A percentile compares a stretch with the other conserved stretches of the same genome.
phyloP scores from a whole-genome alignment of 2,888 invertebrate genomes.

The Melinopterus prodromus region DNA sequence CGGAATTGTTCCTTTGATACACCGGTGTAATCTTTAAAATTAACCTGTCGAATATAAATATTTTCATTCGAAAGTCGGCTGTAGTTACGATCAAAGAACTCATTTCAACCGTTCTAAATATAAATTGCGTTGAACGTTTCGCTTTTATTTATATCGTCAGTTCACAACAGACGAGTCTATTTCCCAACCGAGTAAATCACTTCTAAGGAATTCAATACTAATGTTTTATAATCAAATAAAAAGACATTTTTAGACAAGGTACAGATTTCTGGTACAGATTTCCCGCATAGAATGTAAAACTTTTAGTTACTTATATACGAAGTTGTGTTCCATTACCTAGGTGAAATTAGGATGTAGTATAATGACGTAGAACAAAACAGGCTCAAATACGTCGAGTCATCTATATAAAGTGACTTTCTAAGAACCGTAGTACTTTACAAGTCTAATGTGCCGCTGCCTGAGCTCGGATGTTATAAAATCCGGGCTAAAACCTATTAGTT shows the following conservation, averaged over 20 bases:
- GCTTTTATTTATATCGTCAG: background rate
- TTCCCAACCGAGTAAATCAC: background rate
- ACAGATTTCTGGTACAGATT: background rate
- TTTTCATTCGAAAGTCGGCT: no score
- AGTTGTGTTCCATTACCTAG: background rate
- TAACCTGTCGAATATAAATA: no score
- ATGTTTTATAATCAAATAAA: background rate
- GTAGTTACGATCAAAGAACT: background rate
- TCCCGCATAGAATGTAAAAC: background rate
- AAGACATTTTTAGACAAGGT: no score
- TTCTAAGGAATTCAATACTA: background rate
- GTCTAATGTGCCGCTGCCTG: background rate
- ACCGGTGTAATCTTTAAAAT: no score
- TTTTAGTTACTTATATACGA: background rate
- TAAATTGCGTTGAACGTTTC: background rate
- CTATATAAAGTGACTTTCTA: background rate
- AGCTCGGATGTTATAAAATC: background rate
- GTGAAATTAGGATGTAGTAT: background rate
- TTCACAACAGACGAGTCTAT: background rate
- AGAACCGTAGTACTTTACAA: background rate
- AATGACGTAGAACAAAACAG: constrained; percentile 4
- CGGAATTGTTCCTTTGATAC: no score
- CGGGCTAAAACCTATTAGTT: background rate
- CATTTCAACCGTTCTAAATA: background rate
- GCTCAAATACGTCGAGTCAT: background rate